These are phyloP conservation scores for Stegostoma tigrinum DNA, from an alignment of 2,113 vertebrate species.

Conservation along the genomic window DNA sequence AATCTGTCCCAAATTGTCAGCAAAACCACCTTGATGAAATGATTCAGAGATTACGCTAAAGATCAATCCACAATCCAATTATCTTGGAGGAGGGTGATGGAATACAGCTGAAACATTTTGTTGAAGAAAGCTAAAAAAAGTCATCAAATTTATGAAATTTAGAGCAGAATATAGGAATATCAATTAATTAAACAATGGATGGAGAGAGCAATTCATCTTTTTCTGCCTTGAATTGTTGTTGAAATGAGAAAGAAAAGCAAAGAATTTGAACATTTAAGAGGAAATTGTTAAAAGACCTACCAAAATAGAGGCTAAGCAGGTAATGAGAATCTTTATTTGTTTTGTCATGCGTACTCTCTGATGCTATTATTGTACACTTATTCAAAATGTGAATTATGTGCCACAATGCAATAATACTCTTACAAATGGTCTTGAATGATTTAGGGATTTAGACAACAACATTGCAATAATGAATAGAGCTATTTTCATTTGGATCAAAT, in stretches of 20 bases:
- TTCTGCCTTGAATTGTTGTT: neutral
- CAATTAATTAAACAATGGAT: neutral
- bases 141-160: neutral
- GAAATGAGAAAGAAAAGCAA: neutral
- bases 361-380: neutral
- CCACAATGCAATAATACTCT: neutral
- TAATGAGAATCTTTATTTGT: neutral
- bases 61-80: neutral
- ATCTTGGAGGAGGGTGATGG: neutral
- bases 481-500: neutral
- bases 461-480: neutral
- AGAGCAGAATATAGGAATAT: neutral
- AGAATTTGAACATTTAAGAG: neutral
- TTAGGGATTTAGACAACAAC: neutral
- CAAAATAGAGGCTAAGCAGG: neutral
- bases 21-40: neutral
- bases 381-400: neutral
- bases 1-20: neutral
- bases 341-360: neutral
- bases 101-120: neutral
- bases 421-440: slow-evolving; percentile 1
- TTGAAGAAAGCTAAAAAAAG: neutral
- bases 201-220: neutral
- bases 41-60: neutral
- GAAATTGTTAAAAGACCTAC: neutral